Evolutionary conservation across 2,888 invertebrate genomes (phyloP), one percentile per base, ranked within the genome.

Genomic region (Laspeyria flexula): DNA sequence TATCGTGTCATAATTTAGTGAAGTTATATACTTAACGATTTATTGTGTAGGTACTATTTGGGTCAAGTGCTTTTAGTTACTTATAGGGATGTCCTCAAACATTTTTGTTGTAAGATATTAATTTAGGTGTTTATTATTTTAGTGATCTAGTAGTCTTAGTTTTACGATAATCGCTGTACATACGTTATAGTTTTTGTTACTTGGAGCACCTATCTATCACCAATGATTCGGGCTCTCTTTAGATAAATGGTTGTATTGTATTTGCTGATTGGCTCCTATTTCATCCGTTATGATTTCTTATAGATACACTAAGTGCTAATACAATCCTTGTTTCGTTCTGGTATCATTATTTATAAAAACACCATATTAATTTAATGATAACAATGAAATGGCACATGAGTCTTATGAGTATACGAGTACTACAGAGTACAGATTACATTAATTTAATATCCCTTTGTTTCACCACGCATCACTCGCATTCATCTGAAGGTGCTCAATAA

Each of bases 11-110:
- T 47, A 48, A 65, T 52, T 48, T 50, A 18, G 33, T 31, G 15
- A n/a, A 39, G 25, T 18, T 61, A 18, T 23, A 10, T 11, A 37
- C 56, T 55, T 50, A 61, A 44, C 33, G n/a, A 48, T 61, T 65
- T 65, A 60, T 30, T 9, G 30, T 18, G 9, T 5, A 16, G 3
- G 21, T 11, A 12, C 12, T n/a, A 15, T 34, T 34, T 16, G 9
- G 1, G 16, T 34, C 9, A 18, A 34, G n/a, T 34, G 18, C n/a
- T 34, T 3, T 33, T 30, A 30, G 12, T 0, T 30, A 10, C 11
- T 30, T 30, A 30, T 11, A 18, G 18, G 18, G 18, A 18, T 18
- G 18, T 18, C 3, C 5, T 2, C 5, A 7, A 7, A 25, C 25
- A 25, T 25, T 3, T 25, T 18, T n/a, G n/a, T n/a, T n/a, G n/a